These are phyloP conservation scores for Melanchra persicariae DNA, from an alignment of 2,888 invertebrate genomes.

Conservation along the genomic window DNA sequence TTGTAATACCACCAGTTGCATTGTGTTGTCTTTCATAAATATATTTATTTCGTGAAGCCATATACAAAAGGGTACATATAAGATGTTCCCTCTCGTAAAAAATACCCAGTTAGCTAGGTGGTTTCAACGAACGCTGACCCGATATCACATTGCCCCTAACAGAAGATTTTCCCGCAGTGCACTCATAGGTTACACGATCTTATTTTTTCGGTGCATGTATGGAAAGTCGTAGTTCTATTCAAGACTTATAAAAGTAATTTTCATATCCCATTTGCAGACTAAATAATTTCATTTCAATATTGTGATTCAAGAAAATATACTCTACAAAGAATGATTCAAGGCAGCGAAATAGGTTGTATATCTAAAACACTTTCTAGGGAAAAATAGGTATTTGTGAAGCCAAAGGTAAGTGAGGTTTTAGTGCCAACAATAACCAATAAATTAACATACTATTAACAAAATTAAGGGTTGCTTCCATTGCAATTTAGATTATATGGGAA, in stretches of 20 bases:
- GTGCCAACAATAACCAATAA: slow-evolving; percentile 21
- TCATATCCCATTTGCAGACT: not conserved
- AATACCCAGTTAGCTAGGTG: not conserved
- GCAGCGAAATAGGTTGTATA: not conserved
- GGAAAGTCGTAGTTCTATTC: too few relatives aligned
- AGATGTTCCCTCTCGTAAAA: too few relatives aligned
- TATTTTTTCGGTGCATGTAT: not conserved
- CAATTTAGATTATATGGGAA: not conserved
- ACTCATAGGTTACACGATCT: not conserved
- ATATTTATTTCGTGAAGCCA: too few relatives aligned
- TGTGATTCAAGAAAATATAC: not conserved
- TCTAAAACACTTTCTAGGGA: slow-evolving; percentile 36
- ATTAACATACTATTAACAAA: slow-evolving; percentile 2
- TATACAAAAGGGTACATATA: too few relatives aligned
- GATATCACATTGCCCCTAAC: not conserved
- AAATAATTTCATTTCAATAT: not conserved
- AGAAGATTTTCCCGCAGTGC: not conserved
- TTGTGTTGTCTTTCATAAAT: not conserved
- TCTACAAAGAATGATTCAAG: not conserved
- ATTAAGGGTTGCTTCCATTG: slow-evolving; percentile 7
- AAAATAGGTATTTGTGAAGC: slow-evolving; percentile 10
- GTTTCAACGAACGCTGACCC: too few relatives aligned
- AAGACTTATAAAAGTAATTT: not conserved
- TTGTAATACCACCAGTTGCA: not conserved
- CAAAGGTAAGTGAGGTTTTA: slow-evolving; percentile 2